Percentiles rank a stretch among this genome's conserved stretches.
Evolutionary conservation across 2,113 vertebrate species (phyloP).

Genomic region (Monopterus albus): DNA sequence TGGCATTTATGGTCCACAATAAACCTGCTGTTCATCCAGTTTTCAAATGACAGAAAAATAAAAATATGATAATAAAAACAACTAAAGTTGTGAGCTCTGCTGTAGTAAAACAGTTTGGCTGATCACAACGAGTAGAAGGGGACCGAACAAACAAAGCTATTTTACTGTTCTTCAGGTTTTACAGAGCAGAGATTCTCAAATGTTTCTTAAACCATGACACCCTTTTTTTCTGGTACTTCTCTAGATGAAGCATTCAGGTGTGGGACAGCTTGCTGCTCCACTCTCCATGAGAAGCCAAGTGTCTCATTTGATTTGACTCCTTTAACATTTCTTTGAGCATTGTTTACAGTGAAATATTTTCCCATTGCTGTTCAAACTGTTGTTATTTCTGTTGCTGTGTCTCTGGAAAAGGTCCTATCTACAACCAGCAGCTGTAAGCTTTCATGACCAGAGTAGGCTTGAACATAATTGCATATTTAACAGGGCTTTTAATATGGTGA

Average conservation of each 20-base stretch:
- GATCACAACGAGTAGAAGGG: too few species aligned
- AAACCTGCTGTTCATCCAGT: too few species aligned
- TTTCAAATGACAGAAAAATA: too few species aligned
- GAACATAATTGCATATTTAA: not conserved
- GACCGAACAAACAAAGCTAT: too few species aligned
- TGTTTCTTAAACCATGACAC: not conserved
- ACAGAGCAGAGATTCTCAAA: not conserved
- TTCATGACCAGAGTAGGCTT: not conserved
- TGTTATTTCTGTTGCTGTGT: constrained; percentile 27
- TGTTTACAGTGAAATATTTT: not conserved
- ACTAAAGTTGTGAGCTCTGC: too few species aligned
- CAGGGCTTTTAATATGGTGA: not conserved
- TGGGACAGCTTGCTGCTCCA: not conserved
- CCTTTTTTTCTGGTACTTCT: not conserved
- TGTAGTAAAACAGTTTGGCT: too few species aligned
- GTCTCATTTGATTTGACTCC: not conserved
- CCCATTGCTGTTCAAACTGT: not conserved
- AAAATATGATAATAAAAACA: too few species aligned
- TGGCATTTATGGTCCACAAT: not conserved
- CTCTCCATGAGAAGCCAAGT: not conserved
- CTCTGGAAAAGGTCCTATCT: constrained; percentile 16
- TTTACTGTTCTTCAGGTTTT: not conserved
- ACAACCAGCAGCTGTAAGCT: constrained; percentile 18
- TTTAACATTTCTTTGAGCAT: not conserved
- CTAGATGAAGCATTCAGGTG: not conserved